Evolutionary conservation across 2,797 vertebrate species (phyloP).

Genomic region (Lepilemur septentrionalis): DNA sequence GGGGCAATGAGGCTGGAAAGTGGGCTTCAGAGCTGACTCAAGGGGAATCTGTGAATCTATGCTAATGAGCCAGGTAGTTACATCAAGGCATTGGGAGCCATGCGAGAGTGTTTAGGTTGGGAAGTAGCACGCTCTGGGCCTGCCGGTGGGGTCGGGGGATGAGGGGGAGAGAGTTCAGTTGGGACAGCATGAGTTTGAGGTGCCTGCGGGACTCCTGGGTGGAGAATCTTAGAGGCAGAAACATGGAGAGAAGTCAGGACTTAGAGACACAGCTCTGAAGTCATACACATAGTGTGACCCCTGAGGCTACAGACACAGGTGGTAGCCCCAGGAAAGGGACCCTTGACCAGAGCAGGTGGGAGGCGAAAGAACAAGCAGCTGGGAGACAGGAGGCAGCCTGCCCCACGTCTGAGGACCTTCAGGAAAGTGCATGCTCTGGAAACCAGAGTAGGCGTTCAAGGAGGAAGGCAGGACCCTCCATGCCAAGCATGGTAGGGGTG

Average conservation of each 20-base stretch:
- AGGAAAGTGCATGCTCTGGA: neutral
- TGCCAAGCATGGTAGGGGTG: neutral
- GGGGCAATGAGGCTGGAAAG: neutral
- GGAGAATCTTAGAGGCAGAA: neutral
- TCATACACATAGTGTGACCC: rapidly evolving
- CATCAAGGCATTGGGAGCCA: neutral
- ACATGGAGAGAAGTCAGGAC: neutral
- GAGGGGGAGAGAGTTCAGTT: neutral
- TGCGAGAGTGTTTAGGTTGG: rapidly evolving
- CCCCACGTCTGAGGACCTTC: rapidly evolving
- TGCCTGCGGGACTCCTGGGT: neutral
- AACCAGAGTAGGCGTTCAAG: neutral
- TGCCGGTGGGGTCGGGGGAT: neutral
- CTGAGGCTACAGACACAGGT: neutral
- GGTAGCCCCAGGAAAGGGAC: neutral
- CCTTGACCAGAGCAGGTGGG: neutral
- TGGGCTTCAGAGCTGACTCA: neutral
- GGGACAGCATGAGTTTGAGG: neutral
- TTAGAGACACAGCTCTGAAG: neutral
- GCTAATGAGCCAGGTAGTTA: neutral
- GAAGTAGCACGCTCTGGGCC: neutral
- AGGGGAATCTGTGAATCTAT: neutral
- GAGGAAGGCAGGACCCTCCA: neutral
- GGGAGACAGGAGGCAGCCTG: neutral
- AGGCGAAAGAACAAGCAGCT: neutral